These are phyloP conservation scores for Cyclina sinensis DNA, from an alignment of 1,140 invertebrate species.

Conservation along the genomic window DNA sequence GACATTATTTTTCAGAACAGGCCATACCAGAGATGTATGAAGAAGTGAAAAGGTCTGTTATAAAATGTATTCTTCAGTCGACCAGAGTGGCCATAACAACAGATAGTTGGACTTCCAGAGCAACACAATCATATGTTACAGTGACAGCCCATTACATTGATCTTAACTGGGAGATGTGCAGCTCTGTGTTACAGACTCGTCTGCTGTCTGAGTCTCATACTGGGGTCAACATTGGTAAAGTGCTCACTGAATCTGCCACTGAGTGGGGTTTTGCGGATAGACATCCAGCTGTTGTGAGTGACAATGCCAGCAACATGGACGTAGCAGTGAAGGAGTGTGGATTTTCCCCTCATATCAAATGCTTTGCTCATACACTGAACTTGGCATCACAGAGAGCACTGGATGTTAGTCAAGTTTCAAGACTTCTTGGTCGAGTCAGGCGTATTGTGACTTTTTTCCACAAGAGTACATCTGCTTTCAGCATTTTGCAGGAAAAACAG, in stretches of 20 bases:
- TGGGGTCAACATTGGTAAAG: not conserved
- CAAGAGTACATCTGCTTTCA: conserved; percentile 11
- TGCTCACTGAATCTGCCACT: not conserved
- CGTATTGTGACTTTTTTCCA: conserved; percentile 41
- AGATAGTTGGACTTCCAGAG: conserved; percentile 49
- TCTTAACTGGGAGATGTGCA: conserved; percentile 18
- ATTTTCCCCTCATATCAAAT: conserved; percentile 34
- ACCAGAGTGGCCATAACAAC: conserved; percentile 6
- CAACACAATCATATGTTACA: conserved; percentile 43
- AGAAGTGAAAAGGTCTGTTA: not conserved
- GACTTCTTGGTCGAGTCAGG: conserved; percentile 35
- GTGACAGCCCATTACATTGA: conserved; percentile 47
- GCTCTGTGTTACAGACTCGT: conserved; percentile 36
- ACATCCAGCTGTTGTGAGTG: conserved; percentile 25
- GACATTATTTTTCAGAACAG: conserved; percentile 30
- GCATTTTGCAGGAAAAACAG: not conserved
- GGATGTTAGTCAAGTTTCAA: not conserved
- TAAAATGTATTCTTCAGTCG: not conserved
- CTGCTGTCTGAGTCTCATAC: conserved; percentile 21
- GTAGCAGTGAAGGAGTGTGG: conserved; percentile 19
- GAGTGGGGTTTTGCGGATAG: conserved; percentile 30
- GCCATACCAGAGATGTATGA: conserved; percentile 11
- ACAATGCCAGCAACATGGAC: conserved; percentile 64
- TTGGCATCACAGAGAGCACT: conserved; percentile 21
- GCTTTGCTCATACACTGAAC: conserved; percentile 39